Evolutionary conservation across 2,113 vertebrate species (phyloP).

Genomic region (Mandrillus leucophaeus): DNA sequence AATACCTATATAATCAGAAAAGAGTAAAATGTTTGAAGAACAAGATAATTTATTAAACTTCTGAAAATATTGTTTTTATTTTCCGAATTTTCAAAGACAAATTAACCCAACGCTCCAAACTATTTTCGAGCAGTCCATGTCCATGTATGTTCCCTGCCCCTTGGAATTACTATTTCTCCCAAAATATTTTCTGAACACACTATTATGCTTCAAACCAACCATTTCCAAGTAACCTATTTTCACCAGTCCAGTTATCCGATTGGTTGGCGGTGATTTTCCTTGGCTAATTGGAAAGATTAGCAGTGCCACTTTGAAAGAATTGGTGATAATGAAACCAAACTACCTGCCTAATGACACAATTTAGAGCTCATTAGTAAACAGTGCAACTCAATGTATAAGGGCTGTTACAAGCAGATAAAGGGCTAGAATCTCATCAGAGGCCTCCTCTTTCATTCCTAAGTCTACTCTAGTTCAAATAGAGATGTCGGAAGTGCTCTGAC

Average conservation of each 20-base stretch:
- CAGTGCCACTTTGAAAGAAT: constrained; percentile 34
- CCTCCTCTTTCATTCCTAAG: not conserved
- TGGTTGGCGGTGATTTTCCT: constrained; percentile 21
- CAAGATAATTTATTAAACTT: not conserved
- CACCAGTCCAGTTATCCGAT: not conserved
- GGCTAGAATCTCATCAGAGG: not conserved
- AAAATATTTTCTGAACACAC: not conserved
- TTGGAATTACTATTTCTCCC: not conserved
- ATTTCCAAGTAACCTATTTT: not conserved
- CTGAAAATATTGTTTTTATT: not conserved
- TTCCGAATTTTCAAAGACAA: not conserved
- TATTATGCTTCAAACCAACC: not conserved
- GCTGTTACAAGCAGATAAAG: not conserved
- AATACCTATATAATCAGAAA: not conserved
- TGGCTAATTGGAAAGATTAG: constrained; percentile 30
- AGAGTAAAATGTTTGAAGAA: not conserved
- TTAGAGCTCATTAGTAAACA: constrained; percentile 14
- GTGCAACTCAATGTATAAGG: not conserved
- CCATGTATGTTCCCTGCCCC: too few relatives aligned
- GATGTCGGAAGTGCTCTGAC: not conserved
- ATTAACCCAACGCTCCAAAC: not conserved
- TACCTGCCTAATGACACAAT: constrained; percentile 39
- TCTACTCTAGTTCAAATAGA: not conserved
- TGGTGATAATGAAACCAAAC: constrained; percentile 35
- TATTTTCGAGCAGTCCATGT: not conserved